Conservation (phyloP, 1,140 invertebrate species). For the Chlorops oryzae region DNA sequence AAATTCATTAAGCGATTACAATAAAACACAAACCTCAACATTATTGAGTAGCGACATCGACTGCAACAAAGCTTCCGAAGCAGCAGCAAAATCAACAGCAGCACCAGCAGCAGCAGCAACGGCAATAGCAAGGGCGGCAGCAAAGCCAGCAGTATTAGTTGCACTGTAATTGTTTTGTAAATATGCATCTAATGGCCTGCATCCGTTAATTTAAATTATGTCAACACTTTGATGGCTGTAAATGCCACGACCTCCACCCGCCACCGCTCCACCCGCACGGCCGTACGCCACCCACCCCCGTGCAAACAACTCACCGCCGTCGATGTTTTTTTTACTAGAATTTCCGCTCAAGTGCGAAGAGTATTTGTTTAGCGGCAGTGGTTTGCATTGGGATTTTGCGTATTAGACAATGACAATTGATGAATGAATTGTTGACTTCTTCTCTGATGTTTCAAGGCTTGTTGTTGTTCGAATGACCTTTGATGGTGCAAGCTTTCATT, state of each 20-base stretch:
- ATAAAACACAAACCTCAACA: neutral
- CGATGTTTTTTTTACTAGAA: too few species aligned
- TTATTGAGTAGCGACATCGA: too few species aligned
- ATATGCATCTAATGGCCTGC: neutral
- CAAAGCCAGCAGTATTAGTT: neutral
- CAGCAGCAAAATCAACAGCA: neutral
- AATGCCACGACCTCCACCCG: too few species aligned
- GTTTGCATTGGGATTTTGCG: too few species aligned
- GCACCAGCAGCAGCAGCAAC: neutral
- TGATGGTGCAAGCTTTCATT: too few species aligned
- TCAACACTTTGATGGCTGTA: too few species aligned
- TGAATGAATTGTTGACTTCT: too few species aligned
- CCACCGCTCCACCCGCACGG: neutral
- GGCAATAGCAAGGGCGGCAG: conserved; percentile 11
- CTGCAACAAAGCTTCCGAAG: neutral
- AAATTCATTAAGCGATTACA: conserved; percentile 29
- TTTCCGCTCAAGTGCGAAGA: too few species aligned
- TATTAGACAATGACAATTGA: too few species aligned
- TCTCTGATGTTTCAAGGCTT: too few species aligned
- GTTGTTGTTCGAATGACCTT: too few species aligned
- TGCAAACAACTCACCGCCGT: neutral
- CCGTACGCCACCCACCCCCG: neutral
- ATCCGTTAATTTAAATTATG: conserved; percentile 5
- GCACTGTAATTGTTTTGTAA: neutral
- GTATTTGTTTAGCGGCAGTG: too few species aligned